Percentiles rank a stretch among this genome's conserved stretches.
These are phyloP conservation scores for Lumbricus terrestris DNA, from an alignment of 2,888 invertebrate genomes.

Conservation along the genomic window DNA sequence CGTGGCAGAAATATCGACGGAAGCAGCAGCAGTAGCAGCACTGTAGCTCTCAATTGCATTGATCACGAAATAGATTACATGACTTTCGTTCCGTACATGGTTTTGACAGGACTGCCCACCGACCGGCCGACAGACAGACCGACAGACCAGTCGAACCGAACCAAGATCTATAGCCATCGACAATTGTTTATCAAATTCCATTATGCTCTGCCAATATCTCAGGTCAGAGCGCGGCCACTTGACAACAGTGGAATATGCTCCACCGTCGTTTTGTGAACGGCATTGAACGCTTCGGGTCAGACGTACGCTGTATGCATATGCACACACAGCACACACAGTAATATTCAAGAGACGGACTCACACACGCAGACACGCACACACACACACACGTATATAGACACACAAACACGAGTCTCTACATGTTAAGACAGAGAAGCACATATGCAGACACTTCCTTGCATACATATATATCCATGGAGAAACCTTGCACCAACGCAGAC, in stretches of 20 bases:
- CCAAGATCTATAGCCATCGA: neutral
- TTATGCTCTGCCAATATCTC: neutral
- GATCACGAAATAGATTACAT: neutral
- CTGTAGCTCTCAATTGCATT: constrained; percentile 3
- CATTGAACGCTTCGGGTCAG: neutral
- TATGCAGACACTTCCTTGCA: too few relatives aligned
- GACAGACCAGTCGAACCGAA: neutral
- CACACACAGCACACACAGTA: neutral
- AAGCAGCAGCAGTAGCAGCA: too few relatives aligned
- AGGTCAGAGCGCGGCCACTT: neutral
- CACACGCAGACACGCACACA: too few relatives aligned
- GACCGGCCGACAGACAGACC: neutral
- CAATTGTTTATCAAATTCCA: neutral
- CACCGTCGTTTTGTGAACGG: neutral
- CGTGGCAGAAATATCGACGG: neutral
- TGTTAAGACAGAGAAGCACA: too few relatives aligned
- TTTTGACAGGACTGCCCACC: neutral
- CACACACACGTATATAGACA: too few relatives aligned
- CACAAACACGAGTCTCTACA: too few relatives aligned
- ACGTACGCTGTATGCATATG: neutral
- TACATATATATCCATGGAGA: too few relatives aligned
- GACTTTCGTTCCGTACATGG: too few relatives aligned
- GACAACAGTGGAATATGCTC: neutral
- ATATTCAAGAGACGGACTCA: too few relatives aligned
- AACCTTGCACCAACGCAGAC: too few relatives aligned